phyloP scores from a whole-genome alignment of 2,797 vertebrate species.

The Sparus aurata region DNA sequence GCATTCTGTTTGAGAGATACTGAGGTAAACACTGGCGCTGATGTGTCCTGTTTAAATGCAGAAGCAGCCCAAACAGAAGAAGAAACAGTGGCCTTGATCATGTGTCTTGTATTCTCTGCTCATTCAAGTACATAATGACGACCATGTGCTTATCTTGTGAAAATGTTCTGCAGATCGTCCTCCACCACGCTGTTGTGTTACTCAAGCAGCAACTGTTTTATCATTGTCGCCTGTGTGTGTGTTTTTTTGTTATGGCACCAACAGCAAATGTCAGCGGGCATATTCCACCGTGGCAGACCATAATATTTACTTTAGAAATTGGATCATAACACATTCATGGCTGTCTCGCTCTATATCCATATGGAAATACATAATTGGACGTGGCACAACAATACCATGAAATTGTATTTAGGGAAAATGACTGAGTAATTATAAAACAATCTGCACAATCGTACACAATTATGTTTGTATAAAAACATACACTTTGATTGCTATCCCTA shows the following conservation, averaged over 20 bases:
- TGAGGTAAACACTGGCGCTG: neutral
- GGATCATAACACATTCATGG: constrained; percentile 44
- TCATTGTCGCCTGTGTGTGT: constrained; percentile 47
- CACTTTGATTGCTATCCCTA: neutral
- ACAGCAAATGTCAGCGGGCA: constrained; percentile 55
- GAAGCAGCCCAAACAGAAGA: constrained; percentile 5
- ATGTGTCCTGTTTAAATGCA: constrained; percentile 22
- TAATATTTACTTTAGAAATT: constrained; percentile 71
- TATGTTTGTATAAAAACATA: no score
- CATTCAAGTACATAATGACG: neutral
- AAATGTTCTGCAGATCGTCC: neutral
- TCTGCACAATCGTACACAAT: neutral
- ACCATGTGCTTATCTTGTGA: constrained; percentile 15
- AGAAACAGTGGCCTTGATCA: neutral
- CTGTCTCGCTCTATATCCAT: neutral
- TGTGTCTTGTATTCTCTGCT: neutral
- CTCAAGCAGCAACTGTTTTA: constrained; percentile 31
- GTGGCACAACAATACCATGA: constrained; percentile 1
- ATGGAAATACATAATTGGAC: constrained; percentile 19
- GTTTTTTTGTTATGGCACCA: constrained; percentile 62
- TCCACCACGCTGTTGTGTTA: constrained; percentile 16
- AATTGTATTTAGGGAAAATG: neutral
- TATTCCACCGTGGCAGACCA: constrained; percentile 54
- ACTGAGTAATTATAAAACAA: constrained; percentile 13
- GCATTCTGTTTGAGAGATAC: neutral